A percentile compares a stretch with the other conserved stretches of the same genome.
phyloP scores from a whole-genome alignment of 2,888 invertebrate species.

The Schizaphis graminum region DNA sequence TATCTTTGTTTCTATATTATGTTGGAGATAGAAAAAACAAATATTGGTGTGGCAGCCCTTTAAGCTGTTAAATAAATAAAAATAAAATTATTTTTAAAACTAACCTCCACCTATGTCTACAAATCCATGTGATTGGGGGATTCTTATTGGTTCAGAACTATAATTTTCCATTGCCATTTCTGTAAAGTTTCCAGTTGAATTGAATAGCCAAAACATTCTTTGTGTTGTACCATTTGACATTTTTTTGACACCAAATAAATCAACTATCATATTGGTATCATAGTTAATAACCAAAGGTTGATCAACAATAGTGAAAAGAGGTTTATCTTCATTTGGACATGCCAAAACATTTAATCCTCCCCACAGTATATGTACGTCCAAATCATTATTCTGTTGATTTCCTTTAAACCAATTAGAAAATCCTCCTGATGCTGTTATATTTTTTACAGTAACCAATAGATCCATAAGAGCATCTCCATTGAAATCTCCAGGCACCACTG shows the following conservation, averaged over 20 bases:
- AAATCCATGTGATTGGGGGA: slow-evolving; percentile 91
- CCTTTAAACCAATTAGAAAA: not conserved
- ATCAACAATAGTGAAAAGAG: slow-evolving; percentile 75
- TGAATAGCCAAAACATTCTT: slow-evolving; percentile 84
- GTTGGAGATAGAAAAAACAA: no score
- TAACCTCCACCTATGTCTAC: slow-evolving; percentile 89
- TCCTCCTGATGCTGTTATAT: slow-evolving; percentile 22
- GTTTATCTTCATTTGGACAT: slow-evolving; percentile 71
- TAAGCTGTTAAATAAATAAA: not conserved
- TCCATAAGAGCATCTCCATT: slow-evolving; percentile 97
- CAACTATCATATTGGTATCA: slow-evolving; percentile 92
- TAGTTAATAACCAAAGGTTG: slow-evolving; percentile 89
- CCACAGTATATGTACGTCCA: slow-evolving; percentile 76
- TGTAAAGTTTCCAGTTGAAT: slow-evolving; percentile 73
- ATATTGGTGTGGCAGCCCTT: no score
- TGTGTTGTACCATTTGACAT: slow-evolving; percentile 70
- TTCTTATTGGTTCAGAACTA: slow-evolving; percentile 71
- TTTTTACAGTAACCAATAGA: slow-evolving; percentile 78
- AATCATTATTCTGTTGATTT: slow-evolving; percentile 65
- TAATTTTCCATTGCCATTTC: slow-evolving; percentile 71
- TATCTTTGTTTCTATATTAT: no score
- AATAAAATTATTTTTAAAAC: slow-evolving; percentile 70
- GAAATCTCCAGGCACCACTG: slow-evolving; percentile 93
- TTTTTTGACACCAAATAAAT: slow-evolving; percentile 84
- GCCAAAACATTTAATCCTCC: slow-evolving; percentile 79